These are phyloP conservation scores for Uloborus diversus DNA, from an alignment of 1,140 invertebrate genomes.

Conservation along the genomic window DNA sequence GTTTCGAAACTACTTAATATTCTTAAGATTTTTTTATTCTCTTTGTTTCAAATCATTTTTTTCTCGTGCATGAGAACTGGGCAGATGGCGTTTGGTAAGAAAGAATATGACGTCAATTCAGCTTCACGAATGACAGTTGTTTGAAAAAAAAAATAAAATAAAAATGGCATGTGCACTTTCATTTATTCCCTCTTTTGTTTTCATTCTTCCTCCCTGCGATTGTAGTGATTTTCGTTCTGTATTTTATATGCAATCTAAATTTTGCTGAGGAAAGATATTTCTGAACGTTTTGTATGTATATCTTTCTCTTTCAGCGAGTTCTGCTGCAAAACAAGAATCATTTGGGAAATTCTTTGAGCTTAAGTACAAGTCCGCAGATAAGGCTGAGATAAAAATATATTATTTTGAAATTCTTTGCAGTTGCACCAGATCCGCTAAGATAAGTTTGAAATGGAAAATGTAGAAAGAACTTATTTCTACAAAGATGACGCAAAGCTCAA, in stretches of 20 bases:
- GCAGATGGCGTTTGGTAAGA: slow-evolving; percentile 51
- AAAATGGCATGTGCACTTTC: slow-evolving; percentile 23
- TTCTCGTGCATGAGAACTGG: slow-evolving; percentile 35
- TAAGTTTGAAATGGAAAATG: too few species aligned
- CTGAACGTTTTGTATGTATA: too few species aligned
- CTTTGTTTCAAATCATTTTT: not conserved
- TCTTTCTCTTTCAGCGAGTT: too few species aligned
- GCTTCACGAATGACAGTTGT: slow-evolving; percentile 32
- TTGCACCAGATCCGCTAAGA: too few species aligned
- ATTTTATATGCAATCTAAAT: slow-evolving; percentile 16
- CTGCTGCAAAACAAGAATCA: too few species aligned
- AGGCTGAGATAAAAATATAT: too few species aligned
- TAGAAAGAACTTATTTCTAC: too few species aligned
- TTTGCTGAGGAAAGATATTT: slow-evolving; percentile 12
- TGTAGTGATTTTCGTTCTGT: not conserved
- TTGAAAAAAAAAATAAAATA: slow-evolving; percentile 11
- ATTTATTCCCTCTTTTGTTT: slow-evolving; percentile 20
- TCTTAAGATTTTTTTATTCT: slow-evolving; percentile 3
- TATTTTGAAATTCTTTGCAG: too few species aligned
- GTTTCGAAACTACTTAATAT: slow-evolving; percentile 18
- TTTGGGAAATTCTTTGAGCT: too few species aligned
- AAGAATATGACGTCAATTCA: slow-evolving; percentile 52
- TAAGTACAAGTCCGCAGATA: too few species aligned
- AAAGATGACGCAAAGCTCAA: too few species aligned
- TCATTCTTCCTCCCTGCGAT: not conserved